Conservation (phyloP, 2,888 invertebrate genomes). For the Xanthorhoe spadicearia region DNA sequence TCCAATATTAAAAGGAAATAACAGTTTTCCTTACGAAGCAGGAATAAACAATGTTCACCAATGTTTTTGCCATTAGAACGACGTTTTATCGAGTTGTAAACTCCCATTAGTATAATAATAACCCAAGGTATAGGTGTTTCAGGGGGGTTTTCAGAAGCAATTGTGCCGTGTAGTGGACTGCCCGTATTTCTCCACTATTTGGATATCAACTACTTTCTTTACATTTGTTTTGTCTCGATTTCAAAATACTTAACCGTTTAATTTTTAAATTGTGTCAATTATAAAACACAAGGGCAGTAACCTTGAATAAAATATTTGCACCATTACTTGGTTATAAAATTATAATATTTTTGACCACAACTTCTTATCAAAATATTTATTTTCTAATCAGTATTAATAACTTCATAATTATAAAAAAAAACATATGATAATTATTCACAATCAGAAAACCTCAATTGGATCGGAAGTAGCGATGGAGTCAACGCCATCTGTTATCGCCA, state of each 20-base stretch:
- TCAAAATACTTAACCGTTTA: too few species aligned
- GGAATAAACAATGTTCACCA: neutral
- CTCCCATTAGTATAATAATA: neutral
- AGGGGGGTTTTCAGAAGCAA: neutral
- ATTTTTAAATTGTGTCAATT: neutral
- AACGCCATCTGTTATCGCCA: conserved; percentile 77
- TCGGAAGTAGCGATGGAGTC: conserved; percentile 36
- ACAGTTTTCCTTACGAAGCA: neutral
- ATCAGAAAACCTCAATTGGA: conserved; percentile 22
- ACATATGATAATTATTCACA: neutral
- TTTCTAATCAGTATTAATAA: too few species aligned
- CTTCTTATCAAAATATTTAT: neutral
- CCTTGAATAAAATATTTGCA: neutral
- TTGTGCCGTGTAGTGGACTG: neutral
- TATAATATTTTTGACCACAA: neutral
- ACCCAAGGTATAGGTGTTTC: neutral
- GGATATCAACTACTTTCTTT: too few species aligned
- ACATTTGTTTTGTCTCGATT: too few species aligned
- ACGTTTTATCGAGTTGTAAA: neutral
- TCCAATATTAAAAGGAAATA: too few species aligned
- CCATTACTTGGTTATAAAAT: too few species aligned
- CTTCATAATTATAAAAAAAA: neutral
- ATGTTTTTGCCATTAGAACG: neutral
- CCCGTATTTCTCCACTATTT: too few species aligned
- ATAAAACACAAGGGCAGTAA: neutral